phyloP scores from a whole-genome alignment of 2,797 vertebrate genomes.

The Psittacula echo region DNA sequence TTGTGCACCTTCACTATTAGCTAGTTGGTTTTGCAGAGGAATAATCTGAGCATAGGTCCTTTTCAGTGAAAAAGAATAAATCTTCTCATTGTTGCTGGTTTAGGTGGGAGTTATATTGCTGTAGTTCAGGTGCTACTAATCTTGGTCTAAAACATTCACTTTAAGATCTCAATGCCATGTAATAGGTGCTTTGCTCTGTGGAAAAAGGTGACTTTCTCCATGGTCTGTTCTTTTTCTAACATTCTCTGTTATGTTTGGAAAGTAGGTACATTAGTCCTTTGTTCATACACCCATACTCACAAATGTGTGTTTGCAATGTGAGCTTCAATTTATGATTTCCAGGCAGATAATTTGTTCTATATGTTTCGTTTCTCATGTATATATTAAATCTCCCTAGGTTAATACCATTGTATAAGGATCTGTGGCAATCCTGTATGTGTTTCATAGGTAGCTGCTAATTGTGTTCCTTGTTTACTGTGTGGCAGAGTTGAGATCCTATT shows the following conservation, averaged over 20 bases:
- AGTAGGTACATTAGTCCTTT: neutral
- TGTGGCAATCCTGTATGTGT: neutral
- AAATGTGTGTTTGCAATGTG: neutral
- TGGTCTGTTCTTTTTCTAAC: neutral
- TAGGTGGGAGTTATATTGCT: neutral
- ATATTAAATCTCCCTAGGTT: accelerated
- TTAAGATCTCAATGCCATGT: neutral
- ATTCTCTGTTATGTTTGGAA: neutral
- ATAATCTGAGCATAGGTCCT: neutral
- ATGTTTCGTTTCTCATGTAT: neutral
- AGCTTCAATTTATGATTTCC: neutral
- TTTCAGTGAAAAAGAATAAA: neutral
- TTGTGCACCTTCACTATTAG: neutral
- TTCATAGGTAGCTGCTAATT: neutral
- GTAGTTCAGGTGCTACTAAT: neutral
- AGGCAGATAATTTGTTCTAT: neutral
- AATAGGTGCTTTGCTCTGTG: neutral
- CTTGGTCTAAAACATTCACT: accelerated
- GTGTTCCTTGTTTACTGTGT: neutral
- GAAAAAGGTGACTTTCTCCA: neutral
- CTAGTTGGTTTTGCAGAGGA: neutral
- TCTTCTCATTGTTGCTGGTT: neutral
- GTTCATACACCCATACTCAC: neutral
- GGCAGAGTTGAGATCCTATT: neutral
- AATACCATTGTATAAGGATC: neutral